phyloP scores from a whole-genome alignment of 2,888 invertebrate genomes.

The Agonopterix alstromeriana region DNA sequence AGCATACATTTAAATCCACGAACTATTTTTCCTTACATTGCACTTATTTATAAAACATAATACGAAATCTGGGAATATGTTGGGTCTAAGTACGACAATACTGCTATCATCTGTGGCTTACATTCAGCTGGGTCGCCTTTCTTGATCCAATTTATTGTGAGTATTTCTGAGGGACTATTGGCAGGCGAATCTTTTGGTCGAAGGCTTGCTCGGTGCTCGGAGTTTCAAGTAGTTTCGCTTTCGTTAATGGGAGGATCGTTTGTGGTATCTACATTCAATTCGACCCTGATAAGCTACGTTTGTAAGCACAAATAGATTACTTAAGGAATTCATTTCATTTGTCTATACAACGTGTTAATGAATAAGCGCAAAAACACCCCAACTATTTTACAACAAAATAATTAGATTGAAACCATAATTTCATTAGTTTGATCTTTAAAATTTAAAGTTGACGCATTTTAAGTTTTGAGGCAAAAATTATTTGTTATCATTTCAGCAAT shows the following conservation, averaged over 20 bases:
- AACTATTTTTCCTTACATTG: neutral
- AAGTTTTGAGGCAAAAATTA: too few relatives aligned
- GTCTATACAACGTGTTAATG: too few relatives aligned
- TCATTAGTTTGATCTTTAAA: too few relatives aligned
- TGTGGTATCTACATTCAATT: neutral
- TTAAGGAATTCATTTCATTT: too few relatives aligned
- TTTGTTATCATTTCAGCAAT: too few relatives aligned
- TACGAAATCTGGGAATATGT: neutral
- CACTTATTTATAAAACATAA: neutral
- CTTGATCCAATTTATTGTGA: constrained; percentile 20
- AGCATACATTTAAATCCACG: neutral
- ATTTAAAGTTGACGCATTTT: too few relatives aligned
- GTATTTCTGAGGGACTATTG: constrained; percentile 19
- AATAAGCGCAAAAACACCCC: too few relatives aligned
- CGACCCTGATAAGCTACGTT: too few relatives aligned
- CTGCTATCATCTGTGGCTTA: constrained; percentile 12
- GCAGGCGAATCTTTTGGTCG: neutral
- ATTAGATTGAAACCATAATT: too few relatives aligned
- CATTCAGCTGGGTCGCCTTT: constrained; percentile 11
- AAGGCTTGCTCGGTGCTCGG: too few relatives aligned
- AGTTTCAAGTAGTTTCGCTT: neutral
- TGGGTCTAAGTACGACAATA: constrained; percentile 7
- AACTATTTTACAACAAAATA: too few relatives aligned
- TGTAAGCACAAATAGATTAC: too few relatives aligned
- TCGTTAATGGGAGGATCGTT: neutral